Evolutionary conservation across 1,140 invertebrate genomes (phyloP), one percentile per base, ranked within the genome.

Genomic region (Drosophila nasuta): DNA sequence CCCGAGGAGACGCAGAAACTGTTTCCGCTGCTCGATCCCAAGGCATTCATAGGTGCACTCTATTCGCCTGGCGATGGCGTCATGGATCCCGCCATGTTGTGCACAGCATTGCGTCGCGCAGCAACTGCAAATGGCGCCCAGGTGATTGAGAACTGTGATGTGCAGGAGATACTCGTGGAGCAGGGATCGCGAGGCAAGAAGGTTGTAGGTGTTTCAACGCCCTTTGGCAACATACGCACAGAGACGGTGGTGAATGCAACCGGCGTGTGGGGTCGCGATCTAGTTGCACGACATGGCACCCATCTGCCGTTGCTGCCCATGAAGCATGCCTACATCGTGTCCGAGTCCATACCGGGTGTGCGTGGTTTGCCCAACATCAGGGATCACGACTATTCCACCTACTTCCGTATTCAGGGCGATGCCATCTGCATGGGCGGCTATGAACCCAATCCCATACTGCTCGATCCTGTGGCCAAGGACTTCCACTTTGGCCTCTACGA

Each of bases 301-400:
- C 93, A 94, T 28, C 94, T 98, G 7, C 97, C 97, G 0, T 75
- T 98, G 15, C 93, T 96, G 28, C 95, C 97, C 0, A 97, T 98
- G 94, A 97, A 97, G 91, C 97, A 98, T 86, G 95, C 97, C 0
- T 98, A 98, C 80, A 95, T 98, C 4, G 95, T 98, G 0, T 96
- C 96, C 0, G 96, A 98, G 67, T 93, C 94, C 1, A 96, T 98
- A 46, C 94, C 95, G 6, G 95, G 95, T 69, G 95, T 97, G 0
- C 93, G 95, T 45, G 95, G 95, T 8, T 93, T 95, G 73, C 97
- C 97, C 2, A 98, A 97, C 82, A 94, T 98, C 13, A 92, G 97
- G 65, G 97, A 98, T 92, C 96, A 97, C 78, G 97, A 98, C 92
- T 94, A 94, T 4, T 96, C 95, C 30, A 93, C 97, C n/a, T 98